Evolutionary conservation across 1,140 invertebrate genomes (phyloP), one percentile per base, ranked within the genome.

Genomic region (Calephelis virginiensis): DNA sequence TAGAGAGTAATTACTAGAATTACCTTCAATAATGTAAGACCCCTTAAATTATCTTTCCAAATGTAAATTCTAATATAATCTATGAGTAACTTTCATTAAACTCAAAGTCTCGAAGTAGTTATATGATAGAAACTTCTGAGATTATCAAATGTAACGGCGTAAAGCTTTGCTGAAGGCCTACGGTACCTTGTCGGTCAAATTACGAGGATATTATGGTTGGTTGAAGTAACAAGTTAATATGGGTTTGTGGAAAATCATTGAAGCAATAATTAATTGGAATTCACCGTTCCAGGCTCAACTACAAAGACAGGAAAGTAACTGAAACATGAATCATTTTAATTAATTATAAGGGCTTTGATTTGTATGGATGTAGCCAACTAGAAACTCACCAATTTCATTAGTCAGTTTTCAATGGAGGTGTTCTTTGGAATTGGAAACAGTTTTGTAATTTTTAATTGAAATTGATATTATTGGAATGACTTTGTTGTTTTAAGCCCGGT

Each of bases 211-310:
- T 59, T 59, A 59, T 59, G 53, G 53, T 59, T 59, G 53, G 53
- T 11, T 59, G 53, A 37, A 59, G 53, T 59, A 59, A 38, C 53
- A 59, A 59, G 53, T 59, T 59, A 59, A 56, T 59, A 9, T 59
- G 53, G 28, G 11, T 59, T 12, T 38, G 28, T 59, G 28, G 28
- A 59, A 59, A 59, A 10, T 38, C 37, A 59, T 59, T 59, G 53
- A 37, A 59, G 11, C 53, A 59, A 59, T 59, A 59, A 38, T 59
- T 59, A 40, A 59, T 59, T 59, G 50, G 50, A 56, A 56, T 56
- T 14, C 11, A 56, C 13, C 17, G 14, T 17, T 53, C 14, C 49
- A 14, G 17, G 14, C 49, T 10, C 13, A 28, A 53, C 14, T 53
- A 53, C 49, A 53, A 53, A 53, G 49, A 53, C 49, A 53, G 14